Conservation (phyloP, 2,113 vertebrate species). For the Bothrops jararaca region DNA sequence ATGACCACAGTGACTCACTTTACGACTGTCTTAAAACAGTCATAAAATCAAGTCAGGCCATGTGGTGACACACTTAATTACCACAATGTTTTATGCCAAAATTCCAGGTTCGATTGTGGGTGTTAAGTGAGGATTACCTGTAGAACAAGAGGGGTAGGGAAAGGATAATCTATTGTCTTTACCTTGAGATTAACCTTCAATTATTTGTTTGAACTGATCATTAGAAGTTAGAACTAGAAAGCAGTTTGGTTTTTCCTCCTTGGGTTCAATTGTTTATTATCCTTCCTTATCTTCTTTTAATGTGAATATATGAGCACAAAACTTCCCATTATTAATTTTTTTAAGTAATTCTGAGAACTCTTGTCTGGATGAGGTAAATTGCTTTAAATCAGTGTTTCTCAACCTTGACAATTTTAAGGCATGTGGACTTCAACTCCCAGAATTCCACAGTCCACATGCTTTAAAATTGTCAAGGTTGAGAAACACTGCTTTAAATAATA, state of each 20-base stretch:
- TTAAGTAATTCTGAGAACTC: not conserved
- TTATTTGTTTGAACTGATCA: not conserved
- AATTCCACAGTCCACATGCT: too few species aligned
- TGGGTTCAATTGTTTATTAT: not conserved
- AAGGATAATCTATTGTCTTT: not conserved
- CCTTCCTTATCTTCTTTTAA: not conserved
- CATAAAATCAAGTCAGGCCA: not conserved
- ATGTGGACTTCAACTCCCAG: too few species aligned
- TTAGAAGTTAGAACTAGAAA: not conserved
- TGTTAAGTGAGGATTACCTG: not conserved
- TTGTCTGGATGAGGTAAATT: not conserved
- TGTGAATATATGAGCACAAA: not conserved
- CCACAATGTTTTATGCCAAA: not conserved
- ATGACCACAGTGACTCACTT: not conserved
- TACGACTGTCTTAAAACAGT: not conserved
- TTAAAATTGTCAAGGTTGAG: too few species aligned
- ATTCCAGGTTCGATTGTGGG: not conserved
- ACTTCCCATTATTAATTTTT: not conserved
- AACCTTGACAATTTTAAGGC: too few species aligned
- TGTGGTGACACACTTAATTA: not conserved
- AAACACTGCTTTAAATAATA: not conserved
- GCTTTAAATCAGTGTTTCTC: too few species aligned
- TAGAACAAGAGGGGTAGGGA: not conserved
- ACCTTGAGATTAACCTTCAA: not conserved
- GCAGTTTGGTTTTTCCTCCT: not conserved